These are phyloP conservation scores for Arvicanthis niloticus DNA, from an alignment of 2,113 vertebrate genomes.

Conservation along the genomic window DNA sequence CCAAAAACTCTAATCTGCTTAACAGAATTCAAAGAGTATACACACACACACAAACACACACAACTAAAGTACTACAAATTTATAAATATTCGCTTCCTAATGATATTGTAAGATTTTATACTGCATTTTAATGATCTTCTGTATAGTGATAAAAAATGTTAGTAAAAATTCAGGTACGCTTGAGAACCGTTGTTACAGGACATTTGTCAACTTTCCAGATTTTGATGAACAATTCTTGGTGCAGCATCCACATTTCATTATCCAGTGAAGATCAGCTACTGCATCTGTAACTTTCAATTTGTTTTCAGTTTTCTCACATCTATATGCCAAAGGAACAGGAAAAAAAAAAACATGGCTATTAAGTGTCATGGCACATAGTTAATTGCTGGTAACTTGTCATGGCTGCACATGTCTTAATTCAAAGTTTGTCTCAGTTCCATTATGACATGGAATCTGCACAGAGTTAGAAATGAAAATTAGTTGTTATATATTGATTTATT, in stretches of 20 bases:
- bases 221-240: neutral
- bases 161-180: neutral
- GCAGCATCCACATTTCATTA: neutral
- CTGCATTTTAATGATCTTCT: neutral
- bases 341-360: neutral
- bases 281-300: conserved; percentile 54
- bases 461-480: neutral
- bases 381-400: conserved; percentile 37
- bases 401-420: neutral
- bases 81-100: neutral
- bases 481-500: neutral
- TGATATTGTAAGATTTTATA: neutral
- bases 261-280: neutral
- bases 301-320: neutral
- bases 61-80: neutral
- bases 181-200: neutral
- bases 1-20: neutral
- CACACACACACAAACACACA: neutral
- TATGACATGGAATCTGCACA: neutral
- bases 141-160: neutral
- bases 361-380: neutral
- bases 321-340: neutral
- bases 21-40: neutral
- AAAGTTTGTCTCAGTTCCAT: neutral
- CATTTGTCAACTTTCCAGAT: neutral